Evolutionary conservation across 2,113 vertebrate genomes (phyloP).

Genomic region (Cyprinodon tularosa): DNA sequence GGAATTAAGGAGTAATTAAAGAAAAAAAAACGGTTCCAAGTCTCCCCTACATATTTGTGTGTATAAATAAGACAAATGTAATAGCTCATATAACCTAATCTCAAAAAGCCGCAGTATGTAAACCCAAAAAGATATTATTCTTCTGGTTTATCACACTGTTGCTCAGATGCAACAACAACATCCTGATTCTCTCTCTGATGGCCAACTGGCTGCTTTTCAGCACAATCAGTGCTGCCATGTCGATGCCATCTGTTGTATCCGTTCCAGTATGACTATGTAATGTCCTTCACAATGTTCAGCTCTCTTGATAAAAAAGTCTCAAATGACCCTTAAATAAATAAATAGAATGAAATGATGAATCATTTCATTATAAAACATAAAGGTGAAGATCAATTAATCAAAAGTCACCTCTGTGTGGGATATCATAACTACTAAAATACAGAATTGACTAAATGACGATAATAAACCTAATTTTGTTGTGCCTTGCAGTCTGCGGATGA

Average conservation of each 20-base stretch:
- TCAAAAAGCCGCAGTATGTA: background rate
- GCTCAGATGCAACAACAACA: slow-evolving; percentile 27
- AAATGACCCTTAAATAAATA: slow-evolving; percentile 38
- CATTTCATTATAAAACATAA: slow-evolving; percentile 36
- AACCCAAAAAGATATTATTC: background rate
- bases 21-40: no score
- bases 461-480: slow-evolving; percentile 20
- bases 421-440: slow-evolving; percentile 22
- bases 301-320: slow-evolving; percentile 41
- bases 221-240: slow-evolving; percentile 41
- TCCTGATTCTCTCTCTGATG: slow-evolving; percentile 22
- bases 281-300: slow-evolving; percentile 35
- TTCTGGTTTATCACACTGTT: slow-evolving; percentile 4
- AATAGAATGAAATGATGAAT: slow-evolving; percentile 47
- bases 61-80: background rate
- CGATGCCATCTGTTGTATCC: slow-evolving; percentile 58
- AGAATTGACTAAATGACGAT: background rate
- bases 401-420: slow-evolving; percentile 4
- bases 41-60: background rate
- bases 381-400: slow-evolving; percentile 46
- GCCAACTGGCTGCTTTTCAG: slow-evolving; percentile 51
- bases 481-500: background rate
- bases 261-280: slow-evolving; percentile 33
- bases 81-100: background rate
- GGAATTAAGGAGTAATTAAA: no score